phyloP scores from a whole-genome alignment of 2,797 vertebrate species.

The Tarsius wallacei region DNA sequence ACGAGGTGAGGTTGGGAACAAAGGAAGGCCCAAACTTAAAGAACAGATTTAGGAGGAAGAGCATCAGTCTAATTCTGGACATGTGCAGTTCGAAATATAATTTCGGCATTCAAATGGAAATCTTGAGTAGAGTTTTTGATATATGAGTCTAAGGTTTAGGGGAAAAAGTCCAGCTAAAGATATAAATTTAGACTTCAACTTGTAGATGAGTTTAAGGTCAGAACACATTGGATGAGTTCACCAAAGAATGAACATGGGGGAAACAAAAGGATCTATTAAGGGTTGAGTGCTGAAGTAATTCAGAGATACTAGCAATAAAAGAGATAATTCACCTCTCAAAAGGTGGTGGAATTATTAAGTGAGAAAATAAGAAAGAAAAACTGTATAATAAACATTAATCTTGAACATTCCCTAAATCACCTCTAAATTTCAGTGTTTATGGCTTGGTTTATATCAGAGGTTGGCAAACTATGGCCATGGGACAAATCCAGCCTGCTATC shows the following conservation, averaged over 20 bases:
- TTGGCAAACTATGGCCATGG: not conserved
- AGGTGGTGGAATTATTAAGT: not conserved
- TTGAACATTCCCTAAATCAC: conserved; percentile 27
- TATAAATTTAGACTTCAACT: not conserved
- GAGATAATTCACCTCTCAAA: conserved; percentile 12
- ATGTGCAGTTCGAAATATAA: not conserved
- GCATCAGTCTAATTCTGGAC: not conserved
- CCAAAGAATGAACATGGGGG: not conserved
- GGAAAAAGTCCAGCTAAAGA: not conserved
- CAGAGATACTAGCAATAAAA: not conserved
- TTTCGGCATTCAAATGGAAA: not conserved
- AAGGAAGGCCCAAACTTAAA: too few species aligned
- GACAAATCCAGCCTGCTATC: not conserved
- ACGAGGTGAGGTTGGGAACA: too few species aligned
- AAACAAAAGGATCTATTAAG: conserved; percentile 11
- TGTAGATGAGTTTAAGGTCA: conserved; percentile 31
- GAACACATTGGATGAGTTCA: not conserved
- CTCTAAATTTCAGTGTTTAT: not conserved
- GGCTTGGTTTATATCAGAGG: not conserved
- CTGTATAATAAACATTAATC: not conserved
- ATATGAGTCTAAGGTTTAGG: not conserved
- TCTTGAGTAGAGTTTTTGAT: not conserved
- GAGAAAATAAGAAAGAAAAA: not conserved
- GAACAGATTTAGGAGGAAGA: not conserved
- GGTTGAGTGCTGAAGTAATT: not conserved